These are phyloP conservation scores for Silurus asotus DNA, from an alignment of 2,113 vertebrate genomes.

Conservation along the genomic window DNA sequence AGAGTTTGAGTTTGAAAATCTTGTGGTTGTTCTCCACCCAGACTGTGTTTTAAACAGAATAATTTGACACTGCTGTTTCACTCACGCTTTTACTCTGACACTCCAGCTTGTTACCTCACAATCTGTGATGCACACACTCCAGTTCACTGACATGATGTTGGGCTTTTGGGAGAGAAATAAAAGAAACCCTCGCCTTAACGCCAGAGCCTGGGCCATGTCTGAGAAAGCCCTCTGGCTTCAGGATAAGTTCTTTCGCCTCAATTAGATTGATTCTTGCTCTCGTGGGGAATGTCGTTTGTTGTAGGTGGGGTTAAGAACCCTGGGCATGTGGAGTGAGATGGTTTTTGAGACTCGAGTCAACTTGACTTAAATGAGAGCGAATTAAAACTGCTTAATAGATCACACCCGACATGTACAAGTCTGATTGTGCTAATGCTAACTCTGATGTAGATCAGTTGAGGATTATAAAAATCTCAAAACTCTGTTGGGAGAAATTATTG, in stretches of 20 bases:
- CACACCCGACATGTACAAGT: constrained; percentile 30
- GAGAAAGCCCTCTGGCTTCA: constrained; percentile 36
- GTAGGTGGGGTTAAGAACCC: constrained; percentile 43
- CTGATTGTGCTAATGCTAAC: not conserved
- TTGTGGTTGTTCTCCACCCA: not conserved
- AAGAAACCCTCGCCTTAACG: constrained; percentile 39
- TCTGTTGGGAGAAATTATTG: too few relatives aligned
- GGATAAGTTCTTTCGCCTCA: constrained; percentile 46
- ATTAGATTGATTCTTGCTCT: constrained; percentile 52
- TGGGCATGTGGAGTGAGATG: constrained; percentile 34
- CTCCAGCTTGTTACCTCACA: constrained; percentile 45
- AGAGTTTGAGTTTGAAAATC: not conserved
- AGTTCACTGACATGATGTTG: constrained; percentile 37
- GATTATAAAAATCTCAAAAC: too few relatives aligned
- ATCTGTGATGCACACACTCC: constrained; percentile 30
- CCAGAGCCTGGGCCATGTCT: constrained; percentile 26
- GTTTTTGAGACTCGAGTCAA: constrained; percentile 16
- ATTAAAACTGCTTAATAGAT: constrained; percentile 11
- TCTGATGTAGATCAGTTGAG: not conserved
- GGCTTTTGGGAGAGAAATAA: constrained; percentile 47
- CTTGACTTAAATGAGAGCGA: constrained; percentile 35
- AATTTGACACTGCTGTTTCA: constrained; percentile 40
- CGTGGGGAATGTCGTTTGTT: constrained; percentile 39
- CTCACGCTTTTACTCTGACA: constrained; percentile 8
- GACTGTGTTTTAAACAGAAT: constrained; percentile 29